Evolutionary conservation across 2,113 vertebrate species (phyloP).

Genomic region (Charadrius vociferus): DNA sequence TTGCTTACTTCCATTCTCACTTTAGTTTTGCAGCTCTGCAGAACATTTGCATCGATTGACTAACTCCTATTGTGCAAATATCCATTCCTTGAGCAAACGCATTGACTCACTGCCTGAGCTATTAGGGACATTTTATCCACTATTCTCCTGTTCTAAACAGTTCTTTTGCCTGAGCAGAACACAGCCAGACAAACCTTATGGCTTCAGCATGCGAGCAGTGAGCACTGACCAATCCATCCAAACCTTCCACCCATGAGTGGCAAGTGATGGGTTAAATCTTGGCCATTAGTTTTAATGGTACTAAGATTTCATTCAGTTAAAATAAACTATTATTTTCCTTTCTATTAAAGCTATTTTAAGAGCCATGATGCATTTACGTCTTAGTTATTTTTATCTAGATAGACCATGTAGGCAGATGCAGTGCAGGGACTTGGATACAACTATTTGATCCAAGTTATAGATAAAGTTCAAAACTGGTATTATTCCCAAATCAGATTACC

Average conservation of each 20-base stretch:
- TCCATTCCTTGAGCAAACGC: background rate
- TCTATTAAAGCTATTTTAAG: background rate
- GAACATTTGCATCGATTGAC: background rate
- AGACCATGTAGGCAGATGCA: background rate
- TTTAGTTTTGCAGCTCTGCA: background rate
- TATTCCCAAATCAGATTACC: background rate
- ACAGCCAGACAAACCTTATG: background rate
- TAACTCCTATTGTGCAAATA: background rate
- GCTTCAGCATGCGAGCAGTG: background rate
- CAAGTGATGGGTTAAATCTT: background rate
- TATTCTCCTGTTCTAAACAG: accelerated
- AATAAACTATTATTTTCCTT: background rate
- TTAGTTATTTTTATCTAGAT: background rate
- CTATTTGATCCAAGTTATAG: background rate
- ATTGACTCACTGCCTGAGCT: background rate
- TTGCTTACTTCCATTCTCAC: background rate
- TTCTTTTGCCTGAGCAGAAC: background rate
- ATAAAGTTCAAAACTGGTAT: background rate
- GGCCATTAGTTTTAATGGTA: background rate
- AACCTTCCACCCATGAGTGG: accelerated
- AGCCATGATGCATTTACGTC: background rate
- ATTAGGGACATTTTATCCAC: background rate
- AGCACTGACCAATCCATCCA: background rate
- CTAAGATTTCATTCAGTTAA: background rate
- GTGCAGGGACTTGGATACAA: background rate